Base-by-base conservation (phyloP, 2,113 vertebrate genomes). In the Myrmecobius fasciatus region DNA sequence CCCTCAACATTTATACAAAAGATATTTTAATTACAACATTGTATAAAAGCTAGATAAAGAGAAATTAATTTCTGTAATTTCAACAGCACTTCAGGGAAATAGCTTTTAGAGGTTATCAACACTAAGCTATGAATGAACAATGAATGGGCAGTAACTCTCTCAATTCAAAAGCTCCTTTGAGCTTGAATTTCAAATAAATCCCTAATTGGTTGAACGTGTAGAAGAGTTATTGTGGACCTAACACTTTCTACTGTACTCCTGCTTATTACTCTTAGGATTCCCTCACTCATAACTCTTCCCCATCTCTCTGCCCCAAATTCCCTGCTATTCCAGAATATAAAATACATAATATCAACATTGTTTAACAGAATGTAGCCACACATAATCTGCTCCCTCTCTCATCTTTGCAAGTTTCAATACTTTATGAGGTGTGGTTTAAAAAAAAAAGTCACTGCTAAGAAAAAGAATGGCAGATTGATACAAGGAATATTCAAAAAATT, bases 91-190 rank as follows among this genome's bases (percentile, higher is more conserved):
- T 67, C 31, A 17, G 14, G 10, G 60, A 67, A 67, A 67, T 4
- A n/a, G 60, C 2, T 67, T 67, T 3, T 67, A 67, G 31, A 67
- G 14, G 14, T 67, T 67, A 36, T 1, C 31, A 67, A 83, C 47
- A 91, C 93, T 2, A 43, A 96, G 93, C 46, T 48, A 89, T 75
- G 95, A 96, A 92, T 46, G 96, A 92, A 96, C 89, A 95, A 90
- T 43, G 60, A 96, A 89, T 46, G 0, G n/a, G 95, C 9, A 94
- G 25, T 95, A 96, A 95, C 28, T 96, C 31, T 36, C 53, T 60
- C 56, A 60, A 60, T 60, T 31, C 56, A 67, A 67, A 67, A 28
- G 3, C 28, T 67, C 56, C 10, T 67, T 67, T 14, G 31, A 51
- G 9, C 9, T 51, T 51, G 49, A 51, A 10, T 51, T 28, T 31